phyloP scores from a whole-genome alignment of 2,888 invertebrate species.

The Bombylius discolor region DNA sequence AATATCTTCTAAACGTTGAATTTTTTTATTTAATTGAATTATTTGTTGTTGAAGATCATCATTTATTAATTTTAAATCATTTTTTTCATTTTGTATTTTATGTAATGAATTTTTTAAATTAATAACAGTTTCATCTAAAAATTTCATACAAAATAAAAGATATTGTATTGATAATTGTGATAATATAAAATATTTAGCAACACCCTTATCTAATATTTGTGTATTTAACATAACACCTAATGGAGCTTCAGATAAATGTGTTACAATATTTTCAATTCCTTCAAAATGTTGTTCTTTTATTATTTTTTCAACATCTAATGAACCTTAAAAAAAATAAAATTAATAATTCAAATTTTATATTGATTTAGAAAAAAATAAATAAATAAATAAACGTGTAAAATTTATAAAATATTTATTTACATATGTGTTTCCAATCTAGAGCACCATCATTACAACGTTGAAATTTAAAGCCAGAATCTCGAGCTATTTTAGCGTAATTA shows the following conservation, averaged over 20 bases:
- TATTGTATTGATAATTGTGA: conserved; percentile 33
- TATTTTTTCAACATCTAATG: conserved; percentile 30
- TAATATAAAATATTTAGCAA: conserved; percentile 32
- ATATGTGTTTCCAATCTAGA: conserved; percentile 32
- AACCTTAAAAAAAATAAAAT: conserved; percentile 18
- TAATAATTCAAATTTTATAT: neutral
- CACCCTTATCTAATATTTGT: conserved; percentile 32
- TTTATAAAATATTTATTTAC: conserved; percentile 16
- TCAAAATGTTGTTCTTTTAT: conserved; percentile 30
- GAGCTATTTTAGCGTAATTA: conserved; percentile 31
- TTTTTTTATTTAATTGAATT: conserved; percentile 28
- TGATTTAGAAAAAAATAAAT: neutral
- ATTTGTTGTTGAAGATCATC: conserved; percentile 28
- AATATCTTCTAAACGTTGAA: conserved; percentile 30
- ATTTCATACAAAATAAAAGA: conserved; percentile 31
- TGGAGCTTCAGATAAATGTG: conserved; percentile 30
- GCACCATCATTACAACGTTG: conserved; percentile 27
- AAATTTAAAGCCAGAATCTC: conserved; percentile 31
- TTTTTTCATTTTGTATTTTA: conserved; percentile 24
- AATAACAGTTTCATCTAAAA: conserved; percentile 28
- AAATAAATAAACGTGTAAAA: too few relatives aligned
- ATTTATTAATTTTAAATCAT: conserved; percentile 21
- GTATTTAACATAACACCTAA: conserved; percentile 27
- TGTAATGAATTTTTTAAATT: conserved; percentile 24
- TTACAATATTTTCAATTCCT: conserved; percentile 25